Percentiles rank a stretch among this genome's conserved stretches.
Evolutionary conservation across 2,888 invertebrate species (phyloP).

Genomic region (Lagria hirta): DNA sequence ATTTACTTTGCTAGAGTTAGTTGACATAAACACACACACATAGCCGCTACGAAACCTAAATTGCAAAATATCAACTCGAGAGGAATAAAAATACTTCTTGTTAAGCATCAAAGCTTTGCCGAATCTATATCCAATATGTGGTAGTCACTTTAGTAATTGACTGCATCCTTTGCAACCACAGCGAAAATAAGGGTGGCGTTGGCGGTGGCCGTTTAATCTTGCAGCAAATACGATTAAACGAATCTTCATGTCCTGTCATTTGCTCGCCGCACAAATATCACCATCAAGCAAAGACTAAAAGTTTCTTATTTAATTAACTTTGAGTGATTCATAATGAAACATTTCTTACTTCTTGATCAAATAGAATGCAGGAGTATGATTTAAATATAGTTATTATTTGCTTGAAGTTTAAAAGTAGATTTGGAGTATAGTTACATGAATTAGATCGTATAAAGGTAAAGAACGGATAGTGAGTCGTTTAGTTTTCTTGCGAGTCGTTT

Average conservation of each 20-base stretch:
- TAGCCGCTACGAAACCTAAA: conserved; percentile 38
- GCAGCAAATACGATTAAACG: conserved; percentile 50
- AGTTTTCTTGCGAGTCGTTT: conserved; percentile 42
- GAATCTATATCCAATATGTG: conserved; percentile 45
- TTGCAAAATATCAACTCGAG: conserved; percentile 47
- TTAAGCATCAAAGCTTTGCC: conserved; percentile 46
- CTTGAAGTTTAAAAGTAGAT: too few species aligned
- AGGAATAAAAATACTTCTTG: conserved; percentile 51
- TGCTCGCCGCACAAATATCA: too few species aligned
- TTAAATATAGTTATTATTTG: too few species aligned
- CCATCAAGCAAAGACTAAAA: too few species aligned
- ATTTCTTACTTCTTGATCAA: too few species aligned
- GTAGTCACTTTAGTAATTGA: conserved; percentile 50
- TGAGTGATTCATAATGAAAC: too few species aligned
- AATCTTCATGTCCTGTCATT: conserved; percentile 18
- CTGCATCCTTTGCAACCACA: conserved; percentile 41
- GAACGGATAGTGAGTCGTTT: conserved; percentile 32
- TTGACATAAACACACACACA: conserved; percentile 51
- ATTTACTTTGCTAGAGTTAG: conserved; percentile 53
- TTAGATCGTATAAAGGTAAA: too few species aligned
- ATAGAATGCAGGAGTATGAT: too few species aligned
- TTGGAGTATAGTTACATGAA: not conserved
- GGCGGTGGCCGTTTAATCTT: conserved; percentile 48
- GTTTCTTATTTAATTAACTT: too few species aligned
- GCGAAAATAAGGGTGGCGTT: conserved; percentile 38